Conservation (phyloP, 2,888 invertebrate species). For the Chouioia cunea region DNA sequence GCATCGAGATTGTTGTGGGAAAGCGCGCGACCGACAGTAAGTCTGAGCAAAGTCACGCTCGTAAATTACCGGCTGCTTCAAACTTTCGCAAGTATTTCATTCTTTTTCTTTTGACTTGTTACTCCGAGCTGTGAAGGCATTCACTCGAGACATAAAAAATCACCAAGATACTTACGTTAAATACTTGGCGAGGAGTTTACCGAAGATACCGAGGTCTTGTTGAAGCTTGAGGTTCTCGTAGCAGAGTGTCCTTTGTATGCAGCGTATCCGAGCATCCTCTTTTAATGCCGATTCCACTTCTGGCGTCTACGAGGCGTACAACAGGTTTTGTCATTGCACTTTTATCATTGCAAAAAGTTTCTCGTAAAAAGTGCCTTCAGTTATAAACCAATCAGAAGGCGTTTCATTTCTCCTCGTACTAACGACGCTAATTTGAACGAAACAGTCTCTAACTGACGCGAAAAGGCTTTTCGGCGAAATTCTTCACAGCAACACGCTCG, state of each 20-base stretch:
- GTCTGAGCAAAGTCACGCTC: background rate
- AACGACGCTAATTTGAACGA: too few relatives aligned
- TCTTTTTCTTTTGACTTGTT: background rate
- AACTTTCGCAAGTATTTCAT: background rate
- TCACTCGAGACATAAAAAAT: background rate
- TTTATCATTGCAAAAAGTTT: too few relatives aligned
- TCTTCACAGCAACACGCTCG: too few relatives aligned
- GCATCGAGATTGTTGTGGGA: too few relatives aligned
- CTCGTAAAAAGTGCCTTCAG: too few relatives aligned
- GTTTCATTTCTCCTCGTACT: too few relatives aligned
- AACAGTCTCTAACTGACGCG: too few relatives aligned
- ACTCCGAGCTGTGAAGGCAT: too few relatives aligned
- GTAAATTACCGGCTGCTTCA: conserved; percentile 7
- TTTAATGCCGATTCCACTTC: conserved; percentile 60
- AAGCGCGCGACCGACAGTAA: conserved; percentile 13
- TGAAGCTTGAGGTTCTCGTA: conserved; percentile 60
- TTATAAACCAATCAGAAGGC: too few relatives aligned
- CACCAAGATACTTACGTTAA: conserved; percentile 60
- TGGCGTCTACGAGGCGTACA: conserved; percentile 56
- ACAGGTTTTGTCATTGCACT: conserved; percentile 4
- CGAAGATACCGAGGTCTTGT: conserved; percentile 58
- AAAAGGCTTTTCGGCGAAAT: too few relatives aligned
- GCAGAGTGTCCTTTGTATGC: conserved; percentile 64
- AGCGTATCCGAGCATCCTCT: conserved; percentile 61
- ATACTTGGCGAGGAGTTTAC: conserved; percentile 60